Base-by-base conservation (phyloP, 2,113 vertebrate genomes). In the Pitta sordida region DNA sequence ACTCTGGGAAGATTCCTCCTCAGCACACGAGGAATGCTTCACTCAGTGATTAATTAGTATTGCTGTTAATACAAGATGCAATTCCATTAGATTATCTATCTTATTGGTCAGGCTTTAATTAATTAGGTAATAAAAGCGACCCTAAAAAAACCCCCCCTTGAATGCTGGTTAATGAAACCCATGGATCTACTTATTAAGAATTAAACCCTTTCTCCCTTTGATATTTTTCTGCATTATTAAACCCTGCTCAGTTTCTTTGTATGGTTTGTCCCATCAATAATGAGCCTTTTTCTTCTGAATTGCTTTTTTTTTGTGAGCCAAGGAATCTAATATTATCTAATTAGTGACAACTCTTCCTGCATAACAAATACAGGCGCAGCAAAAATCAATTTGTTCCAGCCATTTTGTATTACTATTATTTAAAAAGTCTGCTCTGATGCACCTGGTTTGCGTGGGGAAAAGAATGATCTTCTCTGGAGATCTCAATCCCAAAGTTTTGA, bases 21-120 rank as follows among this genome's bases (percentile, higher is more conserved):
- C 56, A 83, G 67, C 22, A 32, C 70, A 68, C 81, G 68, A 83
- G 93, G 80, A 96, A 85, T 69, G 53, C 70, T 92, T 90, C 81
- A 86, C 95, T 88, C 75, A 11, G 69, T 90, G 97, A 95, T 96
- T 98, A 97, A 97, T 98, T 97, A 97, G 93, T 65, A 86, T 82
- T 96, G 94, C 95, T 90, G 69, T 95, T 98, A 96, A 95, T 95
- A 92, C 94, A 82, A 94, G 91, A 86, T 81, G 94, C 46, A 23
- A 88, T 91, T 94, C 79, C 95, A 88, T 94, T 95, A 97, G 95
- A 92, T 80, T 49, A 95, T 94, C 75, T 86, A 83, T 96, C 95
- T 96, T 90, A 92, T 86, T 97, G 94, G 96, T 80, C 89, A 80
- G 73, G 75, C 64, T 94, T 97, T 96, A 95, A 97, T 97, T 97